Base-by-base conservation (phyloP, 2,888 invertebrate genomes). In the Sycophila texana region DNA sequence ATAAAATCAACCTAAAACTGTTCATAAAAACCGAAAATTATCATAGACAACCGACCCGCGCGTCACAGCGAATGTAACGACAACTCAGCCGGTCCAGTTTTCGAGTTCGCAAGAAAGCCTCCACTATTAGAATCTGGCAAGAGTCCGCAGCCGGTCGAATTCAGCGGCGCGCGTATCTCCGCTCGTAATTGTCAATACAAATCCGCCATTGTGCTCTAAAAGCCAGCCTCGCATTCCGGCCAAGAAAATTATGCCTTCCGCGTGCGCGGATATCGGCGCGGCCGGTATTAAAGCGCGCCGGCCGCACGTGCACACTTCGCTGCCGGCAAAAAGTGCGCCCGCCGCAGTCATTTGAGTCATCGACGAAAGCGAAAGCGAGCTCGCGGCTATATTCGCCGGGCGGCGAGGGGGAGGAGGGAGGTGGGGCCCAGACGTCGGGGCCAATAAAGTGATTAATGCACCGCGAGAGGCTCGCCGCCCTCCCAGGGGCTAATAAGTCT, bases 401-500 rank as follows among this genome's bases (percentile, higher is more conserved):
- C 14, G 20, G 49, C 20, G 14, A 14, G 22, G 7, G 4, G 13
- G 30, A n/a, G n/a, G n/a, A n/a, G n/a, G n/a, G n/a, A n/a, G n/a
- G n/a, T n/a, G 58, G 12, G 77, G 68, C 55, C 47, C 55, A 49
- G 53, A 70, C 61, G 71, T 72, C 75, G 70, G 71, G 74, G 65
- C 73, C 73, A 74, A 74, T 78, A 74, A 77, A 78, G 77, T 67
- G 74, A 74, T 78, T 78, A 72, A 78, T 67, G 81, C 53, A 75
- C 71, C 53, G 70, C 70, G 53, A 10, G 51, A 26, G 16, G 55
- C 20, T 18, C 14, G 20, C 22, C 16, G 4, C 71, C 22, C 58
- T 4, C 39, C 10, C 58, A 10, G 26, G 57, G 71, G 76, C 81
- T 81, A 82, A 81, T 82, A 82, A 81, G 82, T 82, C 81, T 80